phyloP scores from a whole-genome alignment of 2,888 invertebrate species.

The Laothoe populi region DNA sequence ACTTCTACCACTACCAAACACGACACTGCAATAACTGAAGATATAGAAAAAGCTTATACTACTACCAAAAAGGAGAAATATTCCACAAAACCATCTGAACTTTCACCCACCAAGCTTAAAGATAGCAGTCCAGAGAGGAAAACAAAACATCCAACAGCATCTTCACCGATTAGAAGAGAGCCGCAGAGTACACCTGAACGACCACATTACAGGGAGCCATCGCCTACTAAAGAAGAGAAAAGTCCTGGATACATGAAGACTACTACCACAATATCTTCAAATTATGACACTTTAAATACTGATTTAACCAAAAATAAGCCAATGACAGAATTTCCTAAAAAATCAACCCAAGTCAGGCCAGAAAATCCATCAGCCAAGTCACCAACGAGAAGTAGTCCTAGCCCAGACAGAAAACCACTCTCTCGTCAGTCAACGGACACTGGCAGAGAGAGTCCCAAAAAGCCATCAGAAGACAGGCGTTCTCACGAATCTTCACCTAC shows the following conservation, averaged over 20 bases:
- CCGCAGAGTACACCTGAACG: slow-evolving; percentile 15
- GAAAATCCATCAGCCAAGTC: not conserved
- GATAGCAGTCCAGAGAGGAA: slow-evolving; percentile 19
- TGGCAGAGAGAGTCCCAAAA: slow-evolving; percentile 10
- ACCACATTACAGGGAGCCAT: not conserved
- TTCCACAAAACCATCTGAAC: slow-evolving; percentile 27
- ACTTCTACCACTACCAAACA: slow-evolving; percentile 37
- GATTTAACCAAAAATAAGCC: not conserved
- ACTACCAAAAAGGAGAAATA: slow-evolving; percentile 32
- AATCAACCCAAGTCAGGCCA: not conserved
- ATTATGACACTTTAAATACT: slow-evolving; percentile 29
- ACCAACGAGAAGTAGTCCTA: slow-evolving; percentile 4
- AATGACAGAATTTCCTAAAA: not conserved
- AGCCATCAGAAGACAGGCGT: not conserved
- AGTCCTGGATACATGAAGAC: slow-evolving; percentile 30
- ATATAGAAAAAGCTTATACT: slow-evolving; percentile 34
- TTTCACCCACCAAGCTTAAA: slow-evolving; percentile 14
- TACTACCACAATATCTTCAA: slow-evolving; percentile 23
- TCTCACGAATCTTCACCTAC: slow-evolving; percentile 17
- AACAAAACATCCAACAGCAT: slow-evolving; percentile 28
- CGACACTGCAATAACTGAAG: slow-evolving; percentile 37
- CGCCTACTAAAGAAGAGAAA: slow-evolving; percentile 14
- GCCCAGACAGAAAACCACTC: slow-evolving; percentile 24
- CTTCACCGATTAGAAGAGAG: slow-evolving; percentile 1
- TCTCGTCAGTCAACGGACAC: slow-evolving; percentile 10